phyloP scores from a whole-genome alignment of 2,113 vertebrate genomes.

The Stomatorhinus ivindoensis region DNA sequence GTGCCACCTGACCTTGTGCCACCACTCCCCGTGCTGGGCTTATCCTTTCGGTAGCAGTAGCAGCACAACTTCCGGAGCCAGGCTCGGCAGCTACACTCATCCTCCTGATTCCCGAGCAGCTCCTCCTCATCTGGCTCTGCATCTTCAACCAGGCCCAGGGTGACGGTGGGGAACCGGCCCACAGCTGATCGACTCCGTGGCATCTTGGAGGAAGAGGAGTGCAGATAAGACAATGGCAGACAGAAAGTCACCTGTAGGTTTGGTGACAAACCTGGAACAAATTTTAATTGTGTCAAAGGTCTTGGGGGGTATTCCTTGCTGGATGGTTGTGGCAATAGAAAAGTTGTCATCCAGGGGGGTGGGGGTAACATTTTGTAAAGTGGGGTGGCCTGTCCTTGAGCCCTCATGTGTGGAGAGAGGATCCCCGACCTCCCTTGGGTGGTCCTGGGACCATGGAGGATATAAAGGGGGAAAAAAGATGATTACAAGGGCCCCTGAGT shows the following conservation, averaged over 20 bases:
- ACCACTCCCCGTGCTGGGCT: rapidly evolving
- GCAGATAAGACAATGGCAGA: neutral
- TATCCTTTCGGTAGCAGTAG: conserved; percentile 32
- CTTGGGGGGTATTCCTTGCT: no score
- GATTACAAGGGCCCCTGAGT: neutral
- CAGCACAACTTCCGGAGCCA: conserved; percentile 45
- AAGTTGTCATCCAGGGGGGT: no score
- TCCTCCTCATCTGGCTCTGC: conserved; percentile 21
- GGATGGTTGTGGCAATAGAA: no score
- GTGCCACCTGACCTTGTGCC: neutral
- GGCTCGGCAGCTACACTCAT: conserved; percentile 23
- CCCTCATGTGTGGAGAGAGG: neutral
- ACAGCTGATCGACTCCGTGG: conserved; percentile 37
- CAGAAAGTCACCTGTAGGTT: neutral
- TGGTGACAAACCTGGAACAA: no score
- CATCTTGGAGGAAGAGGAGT: conserved; percentile 41
- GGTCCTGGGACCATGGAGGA: neutral
- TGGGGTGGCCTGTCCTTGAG: no score
- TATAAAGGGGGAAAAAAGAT: neutral
- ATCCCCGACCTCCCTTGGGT: neutral
- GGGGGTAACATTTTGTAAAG: no score
- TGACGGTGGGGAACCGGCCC: conserved; percentile 52
- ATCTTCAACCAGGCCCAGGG: conserved; percentile 28
- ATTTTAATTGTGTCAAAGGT: no score
- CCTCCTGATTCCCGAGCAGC: neutral